Evolutionary conservation across 2,113 vertebrate genomes (phyloP), one percentile per base, ranked within the genome.

Genomic region (Trichomycterus rosablanca): DNA sequence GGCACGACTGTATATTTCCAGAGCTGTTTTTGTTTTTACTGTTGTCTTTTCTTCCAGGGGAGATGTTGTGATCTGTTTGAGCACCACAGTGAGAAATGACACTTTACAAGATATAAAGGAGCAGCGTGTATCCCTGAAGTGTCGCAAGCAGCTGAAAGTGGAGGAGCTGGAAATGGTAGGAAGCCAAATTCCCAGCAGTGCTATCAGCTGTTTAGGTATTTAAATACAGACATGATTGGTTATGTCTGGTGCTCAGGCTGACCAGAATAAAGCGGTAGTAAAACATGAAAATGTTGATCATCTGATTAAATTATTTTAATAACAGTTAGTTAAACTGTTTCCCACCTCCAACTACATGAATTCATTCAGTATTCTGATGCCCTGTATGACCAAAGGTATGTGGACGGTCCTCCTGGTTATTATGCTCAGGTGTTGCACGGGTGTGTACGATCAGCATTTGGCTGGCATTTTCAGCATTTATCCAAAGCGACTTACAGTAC

Each of bases 121-220:
- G 50, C 91, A 93, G 73, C 82, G 91, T 0, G 91, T 93, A 3
- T 91, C 91, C 35, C 73, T 93, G 35, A 93, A 93, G 78, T 93
- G 91, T 78, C 90, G 91, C 63, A 92, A 87, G 44, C 91, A 93
- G 82, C 86, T 93, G 40, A 82, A 90, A 0, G 91, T 93, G 7
- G 91, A 93, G 66, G 91, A 93, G 73, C 84, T 93, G 1, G 91
- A 93, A 70, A 92, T 93, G 91, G 91, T 93, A 82, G 84, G 66
- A 43, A 1, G 5, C 10, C 30, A 1, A 10, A 5, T 34, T 34
- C 10, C 5, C 5, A 34, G 30, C 1, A 34, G 30, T 34, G 30
- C n/a, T n/a, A n/a, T n/a, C n/a, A n/a, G n/a, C n/a, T n/a, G n/a
- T n/a, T n/a, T n/a, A n/a, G n/a, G n/a, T n/a, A n/a, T n/a, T n/a